Evolutionary conservation across 2,888 invertebrate species (phyloP).

Genomic region (Sinodicranocentrus sp.): DNA sequence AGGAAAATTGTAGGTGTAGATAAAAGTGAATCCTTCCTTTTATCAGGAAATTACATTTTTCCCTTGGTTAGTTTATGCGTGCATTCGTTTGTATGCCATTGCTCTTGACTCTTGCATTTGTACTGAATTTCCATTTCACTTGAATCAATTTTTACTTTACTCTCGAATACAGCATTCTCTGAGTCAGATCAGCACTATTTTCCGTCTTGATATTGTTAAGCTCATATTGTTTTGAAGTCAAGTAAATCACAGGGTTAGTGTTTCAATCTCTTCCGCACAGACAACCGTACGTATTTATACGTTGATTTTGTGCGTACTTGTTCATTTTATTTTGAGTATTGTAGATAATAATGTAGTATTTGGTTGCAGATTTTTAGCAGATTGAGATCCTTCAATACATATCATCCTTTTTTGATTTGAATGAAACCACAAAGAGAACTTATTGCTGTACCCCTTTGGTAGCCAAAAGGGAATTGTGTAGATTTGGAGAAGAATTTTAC

Average conservation of each 20-base stretch:
- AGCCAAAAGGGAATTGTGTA: not conserved
- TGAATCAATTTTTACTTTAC: conserved; percentile 14
- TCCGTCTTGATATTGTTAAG: too few relatives aligned
- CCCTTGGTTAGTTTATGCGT: conserved; percentile 44
- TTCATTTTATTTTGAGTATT: not conserved
- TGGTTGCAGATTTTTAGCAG: conserved; percentile 20
- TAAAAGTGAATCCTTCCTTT: conserved; percentile 47
- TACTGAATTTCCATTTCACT: conserved; percentile 40
- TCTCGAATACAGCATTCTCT: too few relatives aligned
- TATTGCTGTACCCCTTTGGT: conserved; percentile 41
- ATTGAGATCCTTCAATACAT: conserved; percentile 10
- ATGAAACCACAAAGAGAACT: conserved; percentile 50
- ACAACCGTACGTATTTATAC: too few relatives aligned
- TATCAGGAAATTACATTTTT: conserved; percentile 60
- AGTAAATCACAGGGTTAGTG: conserved; percentile 5
- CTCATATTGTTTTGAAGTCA: conserved; percentile 3
- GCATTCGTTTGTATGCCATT: conserved; percentile 27
- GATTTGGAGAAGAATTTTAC: too few relatives aligned
- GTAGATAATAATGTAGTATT: not conserved
- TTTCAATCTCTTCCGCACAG: not conserved
- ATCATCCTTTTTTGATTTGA: conserved; percentile 18
- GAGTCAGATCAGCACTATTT: too few relatives aligned
- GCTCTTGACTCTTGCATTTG: conserved; percentile 14
- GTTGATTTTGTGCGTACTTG: not conserved
- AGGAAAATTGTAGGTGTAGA: conserved; percentile 42